Conservation (phyloP, 2,888 invertebrate species). For the Agrotis segetum region DNA sequence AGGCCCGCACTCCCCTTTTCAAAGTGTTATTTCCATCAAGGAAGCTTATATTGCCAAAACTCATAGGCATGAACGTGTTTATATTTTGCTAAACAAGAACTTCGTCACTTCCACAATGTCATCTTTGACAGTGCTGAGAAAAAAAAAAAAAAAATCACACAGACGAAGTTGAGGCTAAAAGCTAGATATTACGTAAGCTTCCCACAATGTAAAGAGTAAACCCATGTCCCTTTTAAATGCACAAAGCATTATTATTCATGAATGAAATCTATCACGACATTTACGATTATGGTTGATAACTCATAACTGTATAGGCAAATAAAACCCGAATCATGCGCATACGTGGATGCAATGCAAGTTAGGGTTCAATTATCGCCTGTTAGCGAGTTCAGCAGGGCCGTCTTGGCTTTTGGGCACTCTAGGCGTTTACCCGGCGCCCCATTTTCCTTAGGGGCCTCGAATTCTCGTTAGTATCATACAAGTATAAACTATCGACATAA, state of each 20-base stretch:
- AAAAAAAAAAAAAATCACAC: background rate
- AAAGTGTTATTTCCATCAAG: too few species aligned
- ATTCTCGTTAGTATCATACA: too few species aligned
- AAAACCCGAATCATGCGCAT: slow-evolving; percentile 78
- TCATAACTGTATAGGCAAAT: slow-evolving; percentile 54
- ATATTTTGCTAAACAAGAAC: too few species aligned
- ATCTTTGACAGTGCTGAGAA: too few species aligned
- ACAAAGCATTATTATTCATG: slow-evolving; percentile 18
- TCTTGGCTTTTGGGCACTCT: too few species aligned
- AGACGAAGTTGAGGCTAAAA: background rate
- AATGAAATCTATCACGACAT: slow-evolving; percentile 38
- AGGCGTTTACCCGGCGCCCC: too few species aligned
- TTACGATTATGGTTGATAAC: slow-evolving; percentile 38
- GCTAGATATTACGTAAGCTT: background rate
- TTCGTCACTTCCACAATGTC: too few species aligned
- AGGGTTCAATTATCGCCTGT: slow-evolving; percentile 83
- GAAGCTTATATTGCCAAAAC: too few species aligned
- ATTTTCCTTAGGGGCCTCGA: too few species aligned
- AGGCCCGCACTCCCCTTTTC: too few species aligned
- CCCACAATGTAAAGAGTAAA: slow-evolving; percentile 34
- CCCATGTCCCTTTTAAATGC: slow-evolving; percentile 10
- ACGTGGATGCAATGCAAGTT: slow-evolving; percentile 76
- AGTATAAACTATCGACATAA: too few species aligned
- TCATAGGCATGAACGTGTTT: too few species aligned
- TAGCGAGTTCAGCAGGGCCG: slow-evolving; percentile 72